phyloP scores from a whole-genome alignment of 2,888 invertebrate genomes.

The Brachylomia viminalis region DNA sequence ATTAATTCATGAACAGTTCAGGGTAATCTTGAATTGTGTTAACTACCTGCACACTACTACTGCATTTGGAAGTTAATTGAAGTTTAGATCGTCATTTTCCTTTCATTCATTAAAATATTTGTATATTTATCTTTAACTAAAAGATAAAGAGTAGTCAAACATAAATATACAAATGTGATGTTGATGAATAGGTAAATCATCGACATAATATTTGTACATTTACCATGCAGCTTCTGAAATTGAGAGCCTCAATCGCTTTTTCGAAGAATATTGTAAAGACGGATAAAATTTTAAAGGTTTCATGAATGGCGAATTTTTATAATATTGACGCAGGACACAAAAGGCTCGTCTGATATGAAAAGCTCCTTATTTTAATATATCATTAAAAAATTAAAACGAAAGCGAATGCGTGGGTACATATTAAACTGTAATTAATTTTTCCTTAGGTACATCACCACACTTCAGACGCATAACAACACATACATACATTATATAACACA shows the following conservation, averaged over 20 bases:
- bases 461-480: background rate
- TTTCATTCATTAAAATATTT: slow-evolving; percentile 32
- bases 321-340: background rate
- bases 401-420: too few relatives aligned
- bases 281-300: slow-evolving; percentile 13
- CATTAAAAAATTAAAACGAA: background rate
- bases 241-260: slow-evolving; percentile 7
- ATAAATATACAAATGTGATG: too few relatives aligned
- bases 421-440: background rate
- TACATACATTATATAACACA: background rate
- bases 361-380: slow-evolving; percentile 1
- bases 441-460: background rate
- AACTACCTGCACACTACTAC: too few relatives aligned
- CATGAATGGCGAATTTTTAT: background rate
- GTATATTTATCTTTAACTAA: slow-evolving; percentile 5
- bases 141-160: too few relatives aligned
- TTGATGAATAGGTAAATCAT: too few relatives aligned
- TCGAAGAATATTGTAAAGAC: slow-evolving; percentile 12
- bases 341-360: slow-evolving; percentile 5
- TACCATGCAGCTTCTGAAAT: slow-evolving; percentile 13
- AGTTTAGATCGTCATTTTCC: slow-evolving; percentile 26
- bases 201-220: too few relatives aligned
- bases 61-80: slow-evolving; percentile 30
- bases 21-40: slow-evolving; percentile 50
- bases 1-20: slow-evolving; percentile 44